Conservation (phyloP, 2,113 vertebrate genomes). For the Mobula hypostoma region DNA sequence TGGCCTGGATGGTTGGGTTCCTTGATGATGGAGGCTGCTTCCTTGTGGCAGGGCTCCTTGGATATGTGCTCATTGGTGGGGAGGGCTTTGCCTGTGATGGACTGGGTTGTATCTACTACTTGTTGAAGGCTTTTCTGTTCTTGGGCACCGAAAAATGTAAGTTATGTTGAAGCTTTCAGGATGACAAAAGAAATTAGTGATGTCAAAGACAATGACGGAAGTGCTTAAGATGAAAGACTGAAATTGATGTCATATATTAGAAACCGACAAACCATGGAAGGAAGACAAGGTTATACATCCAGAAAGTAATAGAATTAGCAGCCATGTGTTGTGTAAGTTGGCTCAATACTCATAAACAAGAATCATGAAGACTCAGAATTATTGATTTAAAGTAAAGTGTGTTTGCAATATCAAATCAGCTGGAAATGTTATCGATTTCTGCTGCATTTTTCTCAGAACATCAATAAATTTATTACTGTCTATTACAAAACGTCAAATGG, state of each 20-base stretch:
- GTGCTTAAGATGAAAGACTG: background rate
- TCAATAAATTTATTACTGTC: background rate
- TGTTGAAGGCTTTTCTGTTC: too few species aligned
- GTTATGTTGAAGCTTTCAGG: background rate
- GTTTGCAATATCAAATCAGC: background rate
- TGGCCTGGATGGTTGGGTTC: too few species aligned
- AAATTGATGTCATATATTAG: background rate
- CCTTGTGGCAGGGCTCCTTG: too few species aligned
- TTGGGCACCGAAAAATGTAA: background rate
- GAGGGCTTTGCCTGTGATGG: too few species aligned
- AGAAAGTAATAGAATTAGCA: background rate
- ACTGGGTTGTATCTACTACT: too few species aligned
- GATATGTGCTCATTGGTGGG: too few species aligned
- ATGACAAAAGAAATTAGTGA: background rate
- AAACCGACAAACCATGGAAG: background rate
- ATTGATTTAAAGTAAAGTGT: background rate
- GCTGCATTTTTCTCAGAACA: background rate
- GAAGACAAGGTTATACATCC: background rate
- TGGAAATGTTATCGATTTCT: background rate
- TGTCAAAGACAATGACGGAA: background rate
- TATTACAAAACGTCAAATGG: background rate
- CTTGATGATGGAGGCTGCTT: too few species aligned
- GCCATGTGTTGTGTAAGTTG: background rate
- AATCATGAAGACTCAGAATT: background rate
- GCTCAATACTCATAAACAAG: background rate